Conservation (phyloP, 2,113 vertebrate species). For the Myanophis thanlyinensis region DNA sequence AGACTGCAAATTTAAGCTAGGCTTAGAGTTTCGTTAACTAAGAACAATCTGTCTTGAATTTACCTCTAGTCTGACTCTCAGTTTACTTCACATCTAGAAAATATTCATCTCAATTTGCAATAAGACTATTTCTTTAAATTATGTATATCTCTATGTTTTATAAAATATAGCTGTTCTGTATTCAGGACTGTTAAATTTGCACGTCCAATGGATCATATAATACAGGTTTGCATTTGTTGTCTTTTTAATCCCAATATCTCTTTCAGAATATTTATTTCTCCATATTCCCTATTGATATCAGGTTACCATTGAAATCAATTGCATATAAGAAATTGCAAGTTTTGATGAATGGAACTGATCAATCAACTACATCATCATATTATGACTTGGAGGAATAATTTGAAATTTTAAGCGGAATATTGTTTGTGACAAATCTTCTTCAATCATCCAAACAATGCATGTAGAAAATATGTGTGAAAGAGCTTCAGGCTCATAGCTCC, state of each 20-base stretch:
- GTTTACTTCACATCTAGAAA: not conserved
- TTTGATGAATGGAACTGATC: not conserved
- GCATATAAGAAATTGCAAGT: not conserved
- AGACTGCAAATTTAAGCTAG: not conserved
- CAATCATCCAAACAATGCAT: not conserved
- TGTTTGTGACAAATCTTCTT: not conserved
- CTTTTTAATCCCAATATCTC: not conserved
- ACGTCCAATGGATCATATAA: not conserved
- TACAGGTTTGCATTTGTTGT: not conserved
- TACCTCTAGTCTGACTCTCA: not conserved
- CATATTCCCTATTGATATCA: not conserved
- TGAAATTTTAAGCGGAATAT: not conserved
- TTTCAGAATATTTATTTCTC: not conserved
- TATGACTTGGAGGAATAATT: not conserved
- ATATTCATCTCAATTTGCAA: not conserved
- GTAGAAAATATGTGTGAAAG: not conserved
- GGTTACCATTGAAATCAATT: not conserved
- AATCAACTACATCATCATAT: not conserved
- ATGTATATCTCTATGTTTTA: not conserved
- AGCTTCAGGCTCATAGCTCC: not conserved
- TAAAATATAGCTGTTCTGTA: not conserved
- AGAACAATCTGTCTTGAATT: not conserved
- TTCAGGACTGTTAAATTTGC: not conserved
- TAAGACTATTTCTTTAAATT: too few species aligned
- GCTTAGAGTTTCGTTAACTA: not conserved